Percentiles rank a stretch among this genome's conserved stretches.
Conservation (phyloP, 2,797 vertebrate genomes). For the Erethizon dorsatum region DNA sequence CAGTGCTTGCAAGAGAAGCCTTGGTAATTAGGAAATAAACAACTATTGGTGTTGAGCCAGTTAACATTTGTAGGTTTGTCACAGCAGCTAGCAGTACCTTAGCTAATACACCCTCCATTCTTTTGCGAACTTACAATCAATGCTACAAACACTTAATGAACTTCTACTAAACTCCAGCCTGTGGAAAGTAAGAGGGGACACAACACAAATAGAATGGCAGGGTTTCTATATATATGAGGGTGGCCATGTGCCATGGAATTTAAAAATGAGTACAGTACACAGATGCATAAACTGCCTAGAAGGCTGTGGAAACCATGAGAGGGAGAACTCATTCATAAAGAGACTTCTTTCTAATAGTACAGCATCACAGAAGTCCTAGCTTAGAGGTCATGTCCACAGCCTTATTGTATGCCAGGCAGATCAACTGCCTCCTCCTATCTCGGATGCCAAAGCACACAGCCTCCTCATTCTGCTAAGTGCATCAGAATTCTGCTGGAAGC, state of each 20-base stretch:
- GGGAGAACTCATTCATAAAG: not conserved
- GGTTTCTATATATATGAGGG: not conserved
- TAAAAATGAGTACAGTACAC: not conserved
- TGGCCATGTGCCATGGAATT: rapidly evolving
- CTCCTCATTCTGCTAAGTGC: not conserved
- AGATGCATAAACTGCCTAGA: not conserved
- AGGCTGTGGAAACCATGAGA: not conserved
- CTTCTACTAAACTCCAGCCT: not conserved
- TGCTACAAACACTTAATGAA: not conserved
- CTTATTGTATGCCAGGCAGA: not conserved
- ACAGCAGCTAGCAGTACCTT: not conserved
- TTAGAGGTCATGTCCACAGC: not conserved
- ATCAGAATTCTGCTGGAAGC: not conserved
- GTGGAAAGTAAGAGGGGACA: not conserved
- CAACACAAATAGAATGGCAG: not conserved
- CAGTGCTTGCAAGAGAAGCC: not conserved
- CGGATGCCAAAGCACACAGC: not conserved
- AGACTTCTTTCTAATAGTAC: not conserved
- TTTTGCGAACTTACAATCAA: not conserved
- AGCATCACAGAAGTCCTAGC: not conserved
- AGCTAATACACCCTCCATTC: not conserved
- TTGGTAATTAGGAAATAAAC: not conserved
- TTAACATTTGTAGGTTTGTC: not conserved
- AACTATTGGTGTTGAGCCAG: not conserved
- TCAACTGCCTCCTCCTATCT: not conserved